A percentile compares a stretch with the other conserved stretches of the same genome.
Conservation (phyloP, 2,113 vertebrate species). For the Centropus bengalensis region DNA sequence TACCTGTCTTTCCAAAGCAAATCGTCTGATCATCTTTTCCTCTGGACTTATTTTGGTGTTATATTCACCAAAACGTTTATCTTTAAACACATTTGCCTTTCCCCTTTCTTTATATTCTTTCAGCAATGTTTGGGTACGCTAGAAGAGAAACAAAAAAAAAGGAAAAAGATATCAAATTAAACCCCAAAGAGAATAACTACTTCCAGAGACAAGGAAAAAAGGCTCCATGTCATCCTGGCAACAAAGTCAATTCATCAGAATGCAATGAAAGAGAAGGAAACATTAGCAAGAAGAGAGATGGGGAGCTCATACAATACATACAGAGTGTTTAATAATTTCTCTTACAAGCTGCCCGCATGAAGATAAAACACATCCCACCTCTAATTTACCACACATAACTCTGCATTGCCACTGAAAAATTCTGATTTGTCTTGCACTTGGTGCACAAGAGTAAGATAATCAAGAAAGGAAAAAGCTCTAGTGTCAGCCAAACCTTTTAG, state of each 20-base stretch:
- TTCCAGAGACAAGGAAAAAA: not conserved
- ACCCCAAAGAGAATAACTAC: not conserved
- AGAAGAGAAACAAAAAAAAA: not conserved
- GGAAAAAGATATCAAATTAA: not conserved
- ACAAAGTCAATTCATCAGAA: not conserved
- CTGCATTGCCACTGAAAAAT: not conserved
- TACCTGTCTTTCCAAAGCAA: conserved; percentile 94
- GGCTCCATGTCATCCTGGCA: not conserved
- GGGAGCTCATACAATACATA: not conserved
- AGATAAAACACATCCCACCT: not conserved
- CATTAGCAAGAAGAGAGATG: not conserved
- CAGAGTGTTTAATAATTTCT: not conserved
- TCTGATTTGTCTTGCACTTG: not conserved
- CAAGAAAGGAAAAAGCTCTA: not conserved
- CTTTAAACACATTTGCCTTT: conserved; percentile 86
- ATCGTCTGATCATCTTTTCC: conserved; percentile 93
- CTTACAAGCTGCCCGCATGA: not conserved
- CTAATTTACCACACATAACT: not conserved
- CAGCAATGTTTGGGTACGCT: conserved; percentile 92
- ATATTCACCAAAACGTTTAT: conserved; percentile 92
- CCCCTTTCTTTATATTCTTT: conserved; percentile 91
- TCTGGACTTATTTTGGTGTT: conserved; percentile 85
- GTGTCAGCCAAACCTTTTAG: not conserved
- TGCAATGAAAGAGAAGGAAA: not conserved
- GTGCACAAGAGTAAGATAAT: not conserved